These are phyloP conservation scores for Rhagoletis zephyria DNA, from an alignment of 1,140 invertebrate species.

Conservation along the genomic window DNA sequence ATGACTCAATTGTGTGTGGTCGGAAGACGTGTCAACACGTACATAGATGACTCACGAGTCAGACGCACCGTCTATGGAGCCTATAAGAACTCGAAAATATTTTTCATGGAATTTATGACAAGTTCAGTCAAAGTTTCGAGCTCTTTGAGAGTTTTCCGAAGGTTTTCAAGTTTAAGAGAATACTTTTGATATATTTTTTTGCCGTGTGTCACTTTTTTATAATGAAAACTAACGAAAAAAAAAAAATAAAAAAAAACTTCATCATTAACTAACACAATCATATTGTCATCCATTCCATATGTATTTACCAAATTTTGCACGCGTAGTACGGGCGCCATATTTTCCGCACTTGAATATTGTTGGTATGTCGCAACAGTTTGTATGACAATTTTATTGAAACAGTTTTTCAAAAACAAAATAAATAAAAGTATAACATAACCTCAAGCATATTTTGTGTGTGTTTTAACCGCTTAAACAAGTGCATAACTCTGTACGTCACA, in stretches of 20 bases:
- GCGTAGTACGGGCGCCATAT: conserved; percentile 80
- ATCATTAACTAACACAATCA: conserved; percentile 13
- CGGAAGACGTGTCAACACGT: too few species aligned
- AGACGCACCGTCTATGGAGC: too few species aligned
- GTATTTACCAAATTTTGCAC: neutral
- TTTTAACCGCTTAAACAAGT: neutral
- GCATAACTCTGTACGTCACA: neutral
- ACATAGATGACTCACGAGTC: too few species aligned
- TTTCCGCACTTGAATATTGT: conserved; percentile 80
- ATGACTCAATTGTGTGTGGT: too few species aligned
- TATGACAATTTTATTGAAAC: neutral
- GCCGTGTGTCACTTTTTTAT: neutral
- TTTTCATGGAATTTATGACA: too few species aligned
- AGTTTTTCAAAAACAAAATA: neutral
- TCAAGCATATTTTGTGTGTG: too few species aligned
- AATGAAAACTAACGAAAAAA: neutral
- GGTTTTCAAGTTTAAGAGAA: too few species aligned
- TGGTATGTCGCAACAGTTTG: conserved; percentile 76
- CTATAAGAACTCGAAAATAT: too few species aligned
- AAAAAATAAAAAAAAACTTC: neutral
- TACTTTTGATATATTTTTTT: neutral
- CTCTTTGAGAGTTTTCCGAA: too few species aligned
- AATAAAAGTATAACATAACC: neutral
- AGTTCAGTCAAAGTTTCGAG: too few species aligned
- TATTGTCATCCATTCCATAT: conserved; percentile 6